Percentiles rank a stretch among this genome's conserved stretches.
Conservation (phyloP, 1,140 invertebrate genomes). For the Whitmania pigra region DNA sequence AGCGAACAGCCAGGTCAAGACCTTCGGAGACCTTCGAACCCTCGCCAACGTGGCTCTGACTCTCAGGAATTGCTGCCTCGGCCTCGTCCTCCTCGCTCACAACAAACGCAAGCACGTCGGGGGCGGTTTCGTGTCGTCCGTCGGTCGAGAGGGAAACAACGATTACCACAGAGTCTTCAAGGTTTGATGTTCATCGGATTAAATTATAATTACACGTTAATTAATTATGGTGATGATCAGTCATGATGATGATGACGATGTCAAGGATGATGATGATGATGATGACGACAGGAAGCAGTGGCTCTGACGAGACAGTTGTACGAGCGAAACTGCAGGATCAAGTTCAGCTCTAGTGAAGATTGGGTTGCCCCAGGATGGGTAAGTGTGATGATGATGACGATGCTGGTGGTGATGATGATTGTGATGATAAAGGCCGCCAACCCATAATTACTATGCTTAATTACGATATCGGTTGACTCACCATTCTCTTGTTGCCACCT, state of each 20-base stretch:
- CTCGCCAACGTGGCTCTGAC: background rate
- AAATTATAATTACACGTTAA: background rate
- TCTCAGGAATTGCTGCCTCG: slow-evolving; percentile 5
- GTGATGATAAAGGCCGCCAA: background rate
- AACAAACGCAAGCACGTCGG: background rate
- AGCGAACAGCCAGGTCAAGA: background rate
- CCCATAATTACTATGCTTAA: background rate
- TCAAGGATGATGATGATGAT: too few species aligned
- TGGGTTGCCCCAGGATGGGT: slow-evolving; percentile 49
- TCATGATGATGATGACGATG: too few species aligned
- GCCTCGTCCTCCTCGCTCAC: background rate
- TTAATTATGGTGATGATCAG: background rate
- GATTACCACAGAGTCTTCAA: background rate
- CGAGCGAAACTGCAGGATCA: slow-evolving; percentile 60
- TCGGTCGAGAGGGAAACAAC: background rate
- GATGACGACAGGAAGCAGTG: slow-evolving; percentile 48
- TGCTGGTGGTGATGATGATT: slow-evolving; percentile 31
- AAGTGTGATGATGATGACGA: slow-evolving; percentile 54
- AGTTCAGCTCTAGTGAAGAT: slow-evolving; percentile 62
- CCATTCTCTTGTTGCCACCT: too few species aligned
- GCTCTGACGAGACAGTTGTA: slow-evolving; percentile 65
- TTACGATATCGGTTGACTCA: too few species aligned
- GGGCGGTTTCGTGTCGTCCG: background rate
- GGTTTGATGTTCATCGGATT: background rate
- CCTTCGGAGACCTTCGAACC: background rate